Evolutionary conservation across 2,888 invertebrate genomes (phyloP).

Genomic region (Cheilosia impressa): DNA sequence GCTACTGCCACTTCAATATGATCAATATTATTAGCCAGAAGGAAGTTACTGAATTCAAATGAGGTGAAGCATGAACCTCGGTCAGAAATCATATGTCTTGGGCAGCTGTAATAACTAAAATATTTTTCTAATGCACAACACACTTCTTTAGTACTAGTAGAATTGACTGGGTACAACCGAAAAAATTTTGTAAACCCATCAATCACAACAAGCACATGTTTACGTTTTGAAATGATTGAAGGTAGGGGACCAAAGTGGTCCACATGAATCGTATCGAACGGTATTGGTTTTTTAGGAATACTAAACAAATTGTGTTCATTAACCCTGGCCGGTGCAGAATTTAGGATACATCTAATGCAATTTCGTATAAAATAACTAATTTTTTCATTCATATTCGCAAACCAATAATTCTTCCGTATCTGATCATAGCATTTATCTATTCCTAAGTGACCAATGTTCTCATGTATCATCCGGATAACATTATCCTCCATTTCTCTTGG

Average conservation of each 20-base stretch:
- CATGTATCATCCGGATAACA: not conserved
- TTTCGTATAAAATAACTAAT: constrained; percentile 8
- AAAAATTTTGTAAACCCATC: constrained; percentile 20
- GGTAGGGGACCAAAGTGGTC: constrained; percentile 13
- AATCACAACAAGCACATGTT: constrained; percentile 17
- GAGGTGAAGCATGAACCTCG: too few species aligned
- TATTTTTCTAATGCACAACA: too few species aligned
- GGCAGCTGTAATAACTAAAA: too few species aligned
- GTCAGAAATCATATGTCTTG: too few species aligned
- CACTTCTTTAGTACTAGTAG: too few species aligned
- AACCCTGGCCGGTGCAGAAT: constrained; percentile 8
- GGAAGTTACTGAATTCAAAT: too few species aligned
- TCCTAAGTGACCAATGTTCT: constrained; percentile 26
- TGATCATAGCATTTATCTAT: constrained; percentile 4
- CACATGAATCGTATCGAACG: constrained; percentile 15
- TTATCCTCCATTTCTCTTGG: constrained; percentile 21
- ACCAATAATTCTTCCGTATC: constrained; percentile 22
- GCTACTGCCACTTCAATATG: too few species aligned
- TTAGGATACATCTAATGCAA: constrained; percentile 13
- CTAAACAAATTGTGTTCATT: constrained; percentile 7
- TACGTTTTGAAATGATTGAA: not conserved
- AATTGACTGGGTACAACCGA: constrained; percentile 12
- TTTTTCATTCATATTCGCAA: not conserved
- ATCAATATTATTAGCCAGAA: too few species aligned
- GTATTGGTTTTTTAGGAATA: not conserved